These are phyloP conservation scores for Mixornis gularis DNA, from an alignment of 2,113 vertebrate species.

Conservation along the genomic window DNA sequence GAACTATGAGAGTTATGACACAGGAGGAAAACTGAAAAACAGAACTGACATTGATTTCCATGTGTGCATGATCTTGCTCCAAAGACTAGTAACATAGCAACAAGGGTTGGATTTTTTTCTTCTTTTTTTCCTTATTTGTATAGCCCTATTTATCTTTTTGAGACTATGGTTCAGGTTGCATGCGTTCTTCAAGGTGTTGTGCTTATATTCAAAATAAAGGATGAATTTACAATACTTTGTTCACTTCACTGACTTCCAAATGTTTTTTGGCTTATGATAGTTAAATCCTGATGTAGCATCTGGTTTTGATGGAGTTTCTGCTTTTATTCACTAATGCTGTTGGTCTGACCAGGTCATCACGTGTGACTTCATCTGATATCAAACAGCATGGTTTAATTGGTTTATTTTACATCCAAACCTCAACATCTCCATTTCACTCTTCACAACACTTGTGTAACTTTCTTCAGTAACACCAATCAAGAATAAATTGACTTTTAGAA, in stretches of 20 bases:
- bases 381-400: neutral
- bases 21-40: constrained; percentile 31
- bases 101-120: neutral
- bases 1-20: constrained; percentile 35
- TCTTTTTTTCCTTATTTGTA: neutral
- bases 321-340: neutral
- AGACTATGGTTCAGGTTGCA: neutral
- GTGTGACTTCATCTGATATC: constrained; percentile 6
- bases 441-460: neutral
- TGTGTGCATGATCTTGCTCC: constrained; percentile 33
- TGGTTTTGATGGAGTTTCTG: constrained; percentile 52
- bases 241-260: neutral
- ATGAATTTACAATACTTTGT: neutral
- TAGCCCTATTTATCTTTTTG: neutral
- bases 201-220: neutral
- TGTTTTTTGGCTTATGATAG: neutral
- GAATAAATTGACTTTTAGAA: neutral
- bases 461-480: neutral
- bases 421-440: neutral
- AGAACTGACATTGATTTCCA: constrained; percentile 50
- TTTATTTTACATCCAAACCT: constrained; percentile 29
- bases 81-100: constrained; percentile 50
- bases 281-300: constrained; percentile 13
- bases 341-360: constrained; percentile 25
- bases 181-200: neutral